A percentile compares a stretch with the other conserved stretches of the same genome.
phyloP scores from a whole-genome alignment of 2,113 vertebrate species.

The Labeo catla region DNA sequence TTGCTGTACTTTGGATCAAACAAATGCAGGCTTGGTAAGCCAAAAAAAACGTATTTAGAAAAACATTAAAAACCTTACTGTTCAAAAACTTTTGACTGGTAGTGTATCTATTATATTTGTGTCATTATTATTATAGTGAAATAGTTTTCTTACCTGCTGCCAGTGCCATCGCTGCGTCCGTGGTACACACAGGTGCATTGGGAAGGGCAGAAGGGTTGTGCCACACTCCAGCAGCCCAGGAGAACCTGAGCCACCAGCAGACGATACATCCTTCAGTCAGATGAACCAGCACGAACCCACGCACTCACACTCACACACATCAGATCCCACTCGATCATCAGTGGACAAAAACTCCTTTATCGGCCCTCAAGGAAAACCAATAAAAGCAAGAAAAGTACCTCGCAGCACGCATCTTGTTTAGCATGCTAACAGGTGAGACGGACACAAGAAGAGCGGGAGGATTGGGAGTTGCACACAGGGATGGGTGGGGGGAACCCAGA shows the following conservation, averaged over 20 bases:
- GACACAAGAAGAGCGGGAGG: conserved; percentile 50
- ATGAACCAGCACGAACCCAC: conserved; percentile 15
- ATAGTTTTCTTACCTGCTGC: conserved; percentile 80
- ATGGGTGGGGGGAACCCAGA: conserved; percentile 49
- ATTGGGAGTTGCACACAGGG: conserved; percentile 20
- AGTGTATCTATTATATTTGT: no score
- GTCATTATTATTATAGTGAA: not conserved
- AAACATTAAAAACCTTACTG: no score
- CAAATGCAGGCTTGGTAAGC: no score
- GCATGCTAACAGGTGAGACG: conserved; percentile 32
- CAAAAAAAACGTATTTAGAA: no score
- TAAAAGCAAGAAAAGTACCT: not conserved
- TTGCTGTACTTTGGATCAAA: no score
- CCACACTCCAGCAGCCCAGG: conserved; percentile 73
- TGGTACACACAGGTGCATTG: conserved; percentile 89
- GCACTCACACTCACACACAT: conserved; percentile 19
- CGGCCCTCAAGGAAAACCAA: not conserved
- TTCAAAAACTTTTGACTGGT: no score
- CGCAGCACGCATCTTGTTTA: not conserved
- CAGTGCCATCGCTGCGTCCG: conserved; percentile 81
- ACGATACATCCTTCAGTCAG: conserved; percentile 51
- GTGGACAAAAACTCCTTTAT: not conserved
- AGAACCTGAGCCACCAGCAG: conserved; percentile 75
- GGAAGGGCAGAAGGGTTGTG: conserved; percentile 85
- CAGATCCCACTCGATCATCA: conserved; percentile 33